Percentiles rank a stretch among this genome's conserved stretches.
Evolutionary conservation across 2,113 vertebrate species (phyloP).

Genomic region (Willisornis vidua): DNA sequence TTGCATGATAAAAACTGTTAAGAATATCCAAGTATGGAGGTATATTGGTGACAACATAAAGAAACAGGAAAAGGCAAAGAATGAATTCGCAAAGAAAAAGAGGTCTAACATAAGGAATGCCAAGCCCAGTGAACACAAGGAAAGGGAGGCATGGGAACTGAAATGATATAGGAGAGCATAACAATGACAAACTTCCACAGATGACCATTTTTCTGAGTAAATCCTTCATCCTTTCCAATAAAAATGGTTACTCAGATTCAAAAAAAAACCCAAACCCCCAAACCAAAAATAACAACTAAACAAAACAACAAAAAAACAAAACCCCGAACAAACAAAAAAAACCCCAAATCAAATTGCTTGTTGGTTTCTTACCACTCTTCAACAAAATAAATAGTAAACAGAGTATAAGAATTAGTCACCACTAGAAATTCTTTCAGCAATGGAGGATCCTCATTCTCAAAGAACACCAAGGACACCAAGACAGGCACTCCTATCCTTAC

Average conservation of each 20-base stretch:
- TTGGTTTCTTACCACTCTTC: not conserved
- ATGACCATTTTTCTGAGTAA: not conserved
- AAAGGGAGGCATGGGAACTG: not conserved
- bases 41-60: not conserved
- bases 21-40: not conserved
- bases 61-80: not conserved
- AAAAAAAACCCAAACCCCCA: not conserved
- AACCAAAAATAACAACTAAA: not conserved
- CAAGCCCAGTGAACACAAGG: not conserved
- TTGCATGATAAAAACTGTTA: not conserved
- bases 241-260: not conserved
- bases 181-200: not conserved
- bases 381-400: not conserved
- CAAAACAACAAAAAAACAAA: not conserved
- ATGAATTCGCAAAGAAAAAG: not conserved
- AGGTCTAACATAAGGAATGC: not conserved
- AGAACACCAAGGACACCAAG: not conserved
- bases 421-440: not conserved
- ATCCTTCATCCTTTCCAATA: not conserved
- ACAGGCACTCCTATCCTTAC: not conserved
- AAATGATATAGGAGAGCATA: not conserved
- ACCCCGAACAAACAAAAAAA: not conserved
- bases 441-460: not conserved
- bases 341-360: not conserved
- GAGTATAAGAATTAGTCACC: not conserved